Percentiles rank a stretch among this genome's conserved stretches.
phyloP scores from a whole-genome alignment of 2,888 invertebrate genomes.

The Dichetophora obliterata region DNA sequence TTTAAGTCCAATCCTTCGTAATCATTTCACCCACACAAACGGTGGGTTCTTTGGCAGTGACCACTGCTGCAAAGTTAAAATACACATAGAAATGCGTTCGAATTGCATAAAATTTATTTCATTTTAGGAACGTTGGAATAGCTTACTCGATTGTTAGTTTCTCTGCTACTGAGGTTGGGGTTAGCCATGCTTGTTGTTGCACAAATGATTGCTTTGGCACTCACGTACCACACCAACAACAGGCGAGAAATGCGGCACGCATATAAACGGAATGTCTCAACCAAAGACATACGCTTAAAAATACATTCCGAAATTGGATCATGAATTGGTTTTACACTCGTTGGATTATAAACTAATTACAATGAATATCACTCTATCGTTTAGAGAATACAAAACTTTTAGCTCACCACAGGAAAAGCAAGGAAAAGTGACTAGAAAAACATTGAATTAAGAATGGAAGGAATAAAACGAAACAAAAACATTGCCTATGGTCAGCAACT shows the following conservation, averaged over 20 bases:
- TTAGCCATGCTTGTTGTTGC: neutral
- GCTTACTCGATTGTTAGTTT: too few species aligned
- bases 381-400: too few species aligned
- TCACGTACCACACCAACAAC: neutral
- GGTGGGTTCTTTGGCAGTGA: too few species aligned
- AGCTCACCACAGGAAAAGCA: too few species aligned
- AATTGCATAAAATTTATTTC: neutral
- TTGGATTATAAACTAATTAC: conserved; percentile 25
- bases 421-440: too few species aligned
- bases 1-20: too few species aligned
- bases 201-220: neutral
- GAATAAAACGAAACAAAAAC: neutral
- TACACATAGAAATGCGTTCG: too few species aligned
- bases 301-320: conserved; percentile 9
- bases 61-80: too few species aligned
- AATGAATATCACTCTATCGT: conserved; percentile 10
- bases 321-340: conserved; percentile 4
- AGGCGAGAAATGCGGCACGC: neutral
- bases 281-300: conserved; percentile 3
- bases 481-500: neutral
- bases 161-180: neutral
- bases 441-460: neutral
- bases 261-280: too few species aligned
- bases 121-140: too few species aligned
- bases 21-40: too few species aligned